These are phyloP conservation scores for Engystomops pustulosus DNA, from an alignment of 2,113 vertebrate genomes.

Conservation along the genomic window DNA sequence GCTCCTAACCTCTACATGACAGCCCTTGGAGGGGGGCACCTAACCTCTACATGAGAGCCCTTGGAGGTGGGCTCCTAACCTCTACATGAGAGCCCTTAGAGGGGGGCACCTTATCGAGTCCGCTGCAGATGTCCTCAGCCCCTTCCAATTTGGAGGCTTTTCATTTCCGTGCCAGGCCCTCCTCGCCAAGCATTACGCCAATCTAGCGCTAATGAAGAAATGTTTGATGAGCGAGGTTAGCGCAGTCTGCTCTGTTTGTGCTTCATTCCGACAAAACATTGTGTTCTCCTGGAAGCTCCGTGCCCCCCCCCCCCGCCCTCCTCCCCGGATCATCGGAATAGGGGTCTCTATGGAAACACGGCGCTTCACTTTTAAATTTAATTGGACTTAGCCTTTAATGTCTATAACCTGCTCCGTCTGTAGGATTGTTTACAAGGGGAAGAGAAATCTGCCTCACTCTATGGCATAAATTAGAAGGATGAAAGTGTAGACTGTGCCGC, in stretches of 20 bases:
- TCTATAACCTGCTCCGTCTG: slow-evolving; percentile 24
- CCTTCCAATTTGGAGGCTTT: neutral
- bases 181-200: slow-evolving; percentile 7
- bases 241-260: neutral
- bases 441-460: neutral
- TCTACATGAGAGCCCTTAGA: neutral
- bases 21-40: neutral
- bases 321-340: slow-evolving; percentile 27
- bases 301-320: neutral
- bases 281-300: neutral
- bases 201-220: slow-evolving; percentile 34
- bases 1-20: neutral
- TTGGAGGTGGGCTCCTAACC: neutral
- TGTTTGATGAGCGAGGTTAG: slow-evolving; percentile 13
- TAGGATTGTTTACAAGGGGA: slow-evolving; percentile 33
- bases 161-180: neutral
- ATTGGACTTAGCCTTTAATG: slow-evolving; percentile 43
- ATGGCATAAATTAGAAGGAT: neutral
- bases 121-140: neutral
- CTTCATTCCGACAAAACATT: slow-evolving; percentile 36
- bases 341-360: slow-evolving; percentile 53
- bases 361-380: slow-evolving; percentile 48
- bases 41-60: neutral
- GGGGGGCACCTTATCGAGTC: neutral
- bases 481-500: neutral